phyloP scores from a whole-genome alignment of 92 coral and sea anemone species.

The Palythoa caribaeorum region DNA sequence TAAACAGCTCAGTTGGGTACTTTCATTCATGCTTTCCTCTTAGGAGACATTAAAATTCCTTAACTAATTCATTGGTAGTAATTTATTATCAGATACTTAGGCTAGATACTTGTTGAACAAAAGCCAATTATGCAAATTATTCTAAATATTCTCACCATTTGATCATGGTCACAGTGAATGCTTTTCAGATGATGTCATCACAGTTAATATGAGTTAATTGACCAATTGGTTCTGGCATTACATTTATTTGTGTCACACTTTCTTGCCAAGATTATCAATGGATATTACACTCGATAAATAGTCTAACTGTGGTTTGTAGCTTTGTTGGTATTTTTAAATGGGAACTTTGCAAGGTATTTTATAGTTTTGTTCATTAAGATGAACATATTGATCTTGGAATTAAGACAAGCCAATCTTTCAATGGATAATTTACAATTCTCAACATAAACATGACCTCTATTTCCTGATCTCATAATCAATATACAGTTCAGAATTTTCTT shows the following conservation, averaged over 20 bases:
- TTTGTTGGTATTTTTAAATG: not conserved
- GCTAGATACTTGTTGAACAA: not conserved
- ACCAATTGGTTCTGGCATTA: not conserved
- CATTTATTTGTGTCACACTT: not conserved
- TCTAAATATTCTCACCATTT: not conserved
- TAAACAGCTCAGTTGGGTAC: not conserved
- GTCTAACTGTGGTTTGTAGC: not conserved
- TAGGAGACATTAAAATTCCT: not conserved
- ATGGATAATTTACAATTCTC: not conserved
- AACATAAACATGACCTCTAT: not conserved
- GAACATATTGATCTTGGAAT: not conserved
- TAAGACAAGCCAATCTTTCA: not conserved
- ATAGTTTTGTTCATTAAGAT: not conserved
- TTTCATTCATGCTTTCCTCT: not conserved
- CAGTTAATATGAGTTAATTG: not conserved
- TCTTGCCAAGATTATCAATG: not conserved
- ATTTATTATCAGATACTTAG: not conserved
- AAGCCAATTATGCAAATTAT: conserved; percentile 15
- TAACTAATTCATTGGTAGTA: not conserved
- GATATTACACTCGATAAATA: not conserved
- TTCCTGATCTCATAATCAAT: too few relatives aligned
- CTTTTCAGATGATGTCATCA: conserved; percentile 30
- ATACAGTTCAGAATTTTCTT: too few relatives aligned
- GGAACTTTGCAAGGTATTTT: not conserved
- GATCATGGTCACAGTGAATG: not conserved